Conservation (phyloP, 2,888 invertebrate species). For the Norana najaformis region DNA sequence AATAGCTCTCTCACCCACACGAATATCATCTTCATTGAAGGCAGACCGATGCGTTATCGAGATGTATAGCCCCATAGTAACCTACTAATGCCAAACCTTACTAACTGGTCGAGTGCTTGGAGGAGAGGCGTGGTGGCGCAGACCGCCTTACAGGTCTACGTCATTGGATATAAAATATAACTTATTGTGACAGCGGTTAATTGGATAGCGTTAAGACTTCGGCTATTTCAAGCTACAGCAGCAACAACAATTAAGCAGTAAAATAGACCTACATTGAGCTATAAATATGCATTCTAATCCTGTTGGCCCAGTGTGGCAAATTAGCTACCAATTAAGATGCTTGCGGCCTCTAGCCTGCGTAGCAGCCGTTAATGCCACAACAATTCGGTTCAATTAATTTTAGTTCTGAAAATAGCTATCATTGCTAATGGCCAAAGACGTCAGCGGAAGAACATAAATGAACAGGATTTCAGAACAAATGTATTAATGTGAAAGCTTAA, state of each 20-base stretch:
- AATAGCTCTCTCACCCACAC: not conserved
- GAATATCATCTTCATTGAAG: not conserved
- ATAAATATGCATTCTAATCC: not conserved
- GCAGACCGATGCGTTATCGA: not conserved
- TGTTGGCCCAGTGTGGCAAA: not conserved
- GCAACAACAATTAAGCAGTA: not conserved
- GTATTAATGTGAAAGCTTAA: not conserved
- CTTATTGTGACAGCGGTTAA: not conserved
- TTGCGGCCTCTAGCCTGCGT: not conserved
- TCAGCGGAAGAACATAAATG: not conserved
- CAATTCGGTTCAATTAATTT: not conserved
- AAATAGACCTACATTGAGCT: not conserved
- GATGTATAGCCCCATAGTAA: not conserved
- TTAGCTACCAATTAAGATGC: no score
- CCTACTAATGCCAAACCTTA: not conserved
- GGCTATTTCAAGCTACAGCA: not conserved
- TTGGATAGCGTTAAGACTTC: not conserved
- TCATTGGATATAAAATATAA: not conserved
- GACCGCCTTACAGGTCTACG: no score
- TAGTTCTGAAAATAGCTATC: not conserved
- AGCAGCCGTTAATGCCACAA: no score
- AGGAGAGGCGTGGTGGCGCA: not conserved
- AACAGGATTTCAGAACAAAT: not conserved
- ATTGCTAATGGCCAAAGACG: not conserved
- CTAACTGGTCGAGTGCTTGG: conserved; percentile 6